A percentile compares a stretch with the other conserved stretches of the same genome.
Conservation (phyloP, 2,888 invertebrate species). For the Clanis bilineata region DNA sequence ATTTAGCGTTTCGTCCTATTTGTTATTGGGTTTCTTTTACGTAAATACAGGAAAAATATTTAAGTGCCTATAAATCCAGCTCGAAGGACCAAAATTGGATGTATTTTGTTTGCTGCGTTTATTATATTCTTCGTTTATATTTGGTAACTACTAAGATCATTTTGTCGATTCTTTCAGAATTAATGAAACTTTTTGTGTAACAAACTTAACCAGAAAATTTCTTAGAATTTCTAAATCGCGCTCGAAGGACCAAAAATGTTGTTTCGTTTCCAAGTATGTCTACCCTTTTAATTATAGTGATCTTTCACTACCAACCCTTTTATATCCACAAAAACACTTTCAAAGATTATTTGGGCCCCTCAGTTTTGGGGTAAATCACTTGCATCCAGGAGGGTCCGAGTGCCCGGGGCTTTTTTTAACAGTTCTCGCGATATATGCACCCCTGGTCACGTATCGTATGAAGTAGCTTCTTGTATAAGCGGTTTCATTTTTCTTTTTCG, state of each 20-base stretch:
- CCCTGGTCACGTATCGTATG: slow-evolving; percentile 78
- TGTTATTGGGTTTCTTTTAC: background rate
- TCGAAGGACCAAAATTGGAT: background rate
- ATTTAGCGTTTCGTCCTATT: background rate
- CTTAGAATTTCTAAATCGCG: background rate
- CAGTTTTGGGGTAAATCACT: slow-evolving; percentile 22
- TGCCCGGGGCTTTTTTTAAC: slow-evolving; percentile 74
- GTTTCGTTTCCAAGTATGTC: background rate
- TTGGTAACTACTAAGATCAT: background rate
- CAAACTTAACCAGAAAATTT: no score
- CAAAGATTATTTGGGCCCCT: background rate
- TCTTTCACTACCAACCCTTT: background rate
- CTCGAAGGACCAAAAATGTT: background rate
- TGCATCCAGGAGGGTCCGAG: slow-evolving; percentile 26
- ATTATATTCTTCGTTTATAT: no score
- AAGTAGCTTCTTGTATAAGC: slow-evolving; percentile 76
- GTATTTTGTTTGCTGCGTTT: background rate
- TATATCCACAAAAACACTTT: background rate
- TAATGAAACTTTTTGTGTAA: no score
- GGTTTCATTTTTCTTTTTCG: slow-evolving; percentile 71
- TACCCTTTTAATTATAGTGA: background rate
- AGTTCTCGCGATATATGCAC: slow-evolving; percentile 75
- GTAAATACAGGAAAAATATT: background rate
- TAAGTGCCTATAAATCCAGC: background rate
- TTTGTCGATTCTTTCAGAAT: no score